Percentiles rank a stretch among this genome's conserved stretches.
Evolutionary conservation across 2,888 invertebrate genomes (phyloP).

Genomic region (Nemotelus pantherinus): DNA sequence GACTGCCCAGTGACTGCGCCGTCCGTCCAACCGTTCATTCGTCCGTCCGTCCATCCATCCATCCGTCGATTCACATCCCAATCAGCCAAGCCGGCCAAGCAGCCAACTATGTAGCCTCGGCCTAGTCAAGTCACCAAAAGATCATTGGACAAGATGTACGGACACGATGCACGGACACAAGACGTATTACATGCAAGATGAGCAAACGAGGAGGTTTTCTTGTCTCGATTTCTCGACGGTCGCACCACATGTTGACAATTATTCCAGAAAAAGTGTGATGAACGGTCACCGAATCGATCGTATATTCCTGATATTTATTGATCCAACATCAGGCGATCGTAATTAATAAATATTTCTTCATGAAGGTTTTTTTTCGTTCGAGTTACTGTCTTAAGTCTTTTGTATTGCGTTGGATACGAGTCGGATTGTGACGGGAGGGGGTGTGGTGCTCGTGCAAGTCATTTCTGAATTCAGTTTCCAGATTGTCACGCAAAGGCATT

Average conservation of each 20-base stretch:
- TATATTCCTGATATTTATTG: constrained; percentile 43
- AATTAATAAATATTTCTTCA: constrained; percentile 43
- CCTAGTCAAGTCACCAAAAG: background rate
- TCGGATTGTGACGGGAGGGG: background rate
- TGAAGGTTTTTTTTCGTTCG: background rate
- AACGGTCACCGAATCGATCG: constrained; percentile 40
- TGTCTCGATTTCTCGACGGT: constrained; percentile 33
- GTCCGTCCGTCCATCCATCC: too few relatives aligned
- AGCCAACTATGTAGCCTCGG: background rate
- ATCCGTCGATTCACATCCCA: too few relatives aligned
- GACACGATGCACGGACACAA: constrained; percentile 30
- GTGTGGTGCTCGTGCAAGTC: constrained; percentile 4
- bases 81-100: background rate
- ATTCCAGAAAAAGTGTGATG: constrained; percentile 45
- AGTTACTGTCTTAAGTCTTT: constrained; percentile 11
- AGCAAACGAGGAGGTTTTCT: constrained; percentile 43
- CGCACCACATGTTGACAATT: constrained; percentile 45
- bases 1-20: constrained; percentile 14
- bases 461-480: constrained; percentile 12
- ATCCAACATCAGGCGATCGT: constrained; percentile 42
- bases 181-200: constrained; percentile 39
- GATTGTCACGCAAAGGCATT: constrained; percentile 39
- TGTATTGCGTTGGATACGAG: background rate
- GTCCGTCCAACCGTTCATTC: background rate
- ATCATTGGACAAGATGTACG: constrained; percentile 6